Percentiles rank a stretch among this genome's conserved stretches.
These are phyloP conservation scores for Eupithecia exiguata DNA, from an alignment of 2,888 invertebrate species.

Conservation along the genomic window DNA sequence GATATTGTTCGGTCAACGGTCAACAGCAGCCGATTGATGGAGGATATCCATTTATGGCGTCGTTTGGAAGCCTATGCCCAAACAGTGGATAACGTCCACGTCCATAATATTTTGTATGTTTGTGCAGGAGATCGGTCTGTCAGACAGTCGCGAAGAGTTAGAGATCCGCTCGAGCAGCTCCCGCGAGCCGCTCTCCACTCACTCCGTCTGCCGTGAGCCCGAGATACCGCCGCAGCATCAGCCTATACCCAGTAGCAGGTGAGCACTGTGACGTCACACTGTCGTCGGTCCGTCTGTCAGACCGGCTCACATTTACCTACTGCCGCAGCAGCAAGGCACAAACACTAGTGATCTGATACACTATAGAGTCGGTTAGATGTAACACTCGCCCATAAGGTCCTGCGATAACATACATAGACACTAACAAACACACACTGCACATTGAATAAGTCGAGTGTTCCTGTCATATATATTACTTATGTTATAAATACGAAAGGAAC, in stretches of 20 bases:
- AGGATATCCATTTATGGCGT: not conserved
- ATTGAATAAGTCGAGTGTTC: not conserved
- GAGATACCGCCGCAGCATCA: constrained; percentile 71
- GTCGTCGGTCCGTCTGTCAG: not conserved
- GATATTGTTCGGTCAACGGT: not conserved
- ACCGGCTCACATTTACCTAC: not conserved
- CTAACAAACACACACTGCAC: too few species aligned
- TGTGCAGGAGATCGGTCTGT: constrained; percentile 70
- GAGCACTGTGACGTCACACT: constrained; percentile 21
- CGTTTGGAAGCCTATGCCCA: not conserved
- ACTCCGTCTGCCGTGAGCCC: constrained; percentile 85
- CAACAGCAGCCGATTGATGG: not conserved
- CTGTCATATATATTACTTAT: not conserved
- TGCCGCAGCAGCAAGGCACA: not conserved
- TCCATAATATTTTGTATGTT: not conserved
- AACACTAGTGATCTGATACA: not conserved
- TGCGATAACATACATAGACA: too few species aligned
- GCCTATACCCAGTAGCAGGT: constrained; percentile 49
- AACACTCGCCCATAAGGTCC: not conserved
- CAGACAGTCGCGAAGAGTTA: constrained; percentile 75
- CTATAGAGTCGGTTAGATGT: not conserved
- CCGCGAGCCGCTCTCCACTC: constrained; percentile 77
- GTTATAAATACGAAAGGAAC: not conserved
- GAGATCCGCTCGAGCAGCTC: constrained; percentile 60
- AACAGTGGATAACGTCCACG: too few species aligned